phyloP scores from a whole-genome alignment of 2,888 invertebrate species.

The Dryomyza anilis region DNA sequence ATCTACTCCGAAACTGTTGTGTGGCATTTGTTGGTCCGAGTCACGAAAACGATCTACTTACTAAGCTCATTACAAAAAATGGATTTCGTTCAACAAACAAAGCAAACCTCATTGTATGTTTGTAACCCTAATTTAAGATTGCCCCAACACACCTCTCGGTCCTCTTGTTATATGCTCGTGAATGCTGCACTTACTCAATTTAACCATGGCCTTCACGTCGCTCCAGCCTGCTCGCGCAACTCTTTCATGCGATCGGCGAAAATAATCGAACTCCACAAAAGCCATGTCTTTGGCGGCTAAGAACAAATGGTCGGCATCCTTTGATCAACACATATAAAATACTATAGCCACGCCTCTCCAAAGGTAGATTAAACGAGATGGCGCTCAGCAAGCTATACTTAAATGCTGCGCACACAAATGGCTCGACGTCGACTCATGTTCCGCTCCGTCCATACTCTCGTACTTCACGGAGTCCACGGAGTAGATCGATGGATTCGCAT shows the following conservation, averaged over 20 bases:
- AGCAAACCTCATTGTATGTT: not conserved
- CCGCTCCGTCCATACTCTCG: not conserved
- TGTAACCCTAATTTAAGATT: not conserved
- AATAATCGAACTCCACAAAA: not conserved
- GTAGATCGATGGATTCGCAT: not conserved
- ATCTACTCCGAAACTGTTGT: not conserved
- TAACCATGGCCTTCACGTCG: not conserved
- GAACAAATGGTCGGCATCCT: conserved; percentile 58
- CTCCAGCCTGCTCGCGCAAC: not conserved
- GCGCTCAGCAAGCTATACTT: conserved; percentile 54
- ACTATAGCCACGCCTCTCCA: conserved; percentile 59
- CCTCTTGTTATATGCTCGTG: not conserved
- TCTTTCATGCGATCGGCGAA: not conserved
- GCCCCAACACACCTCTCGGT: too few relatives aligned
- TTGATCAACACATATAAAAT: conserved; percentile 62
- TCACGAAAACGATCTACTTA: conserved; percentile 2
- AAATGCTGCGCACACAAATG: conserved; percentile 22
- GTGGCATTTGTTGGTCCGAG: not conserved
- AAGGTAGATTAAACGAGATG: conserved; percentile 62
- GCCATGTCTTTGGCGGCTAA: conserved; percentile 42
- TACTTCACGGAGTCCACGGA: not conserved
- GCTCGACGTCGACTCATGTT: conserved; percentile 11
- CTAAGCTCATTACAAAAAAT: not conserved
- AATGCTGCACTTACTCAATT: not conserved
- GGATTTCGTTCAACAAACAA: not conserved